Evolutionary conservation across 2,888 invertebrate species (phyloP).

Genomic region (Diaprepes abbreviatus): DNA sequence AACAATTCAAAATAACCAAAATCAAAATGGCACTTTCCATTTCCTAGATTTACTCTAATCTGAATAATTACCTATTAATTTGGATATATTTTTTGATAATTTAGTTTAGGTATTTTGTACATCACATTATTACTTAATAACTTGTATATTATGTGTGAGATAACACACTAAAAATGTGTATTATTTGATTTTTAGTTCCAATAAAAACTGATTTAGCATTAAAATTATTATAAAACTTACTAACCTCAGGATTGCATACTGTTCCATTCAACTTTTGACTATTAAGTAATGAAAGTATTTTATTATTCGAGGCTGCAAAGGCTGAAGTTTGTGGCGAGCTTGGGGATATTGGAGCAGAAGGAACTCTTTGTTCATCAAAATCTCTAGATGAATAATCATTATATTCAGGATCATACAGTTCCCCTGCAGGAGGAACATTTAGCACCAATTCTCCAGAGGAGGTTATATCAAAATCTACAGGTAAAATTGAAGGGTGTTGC

Average conservation of each 20-base stretch:
- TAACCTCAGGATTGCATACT: constrained; percentile 83
- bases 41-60: too few species aligned
- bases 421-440: constrained; percentile 74
- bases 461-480: constrained; percentile 93
- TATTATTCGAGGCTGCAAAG: constrained; percentile 84
- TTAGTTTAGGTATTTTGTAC: too few species aligned
- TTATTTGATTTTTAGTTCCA: too few species aligned
- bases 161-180: too few species aligned
- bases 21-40: too few species aligned
- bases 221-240: too few species aligned
- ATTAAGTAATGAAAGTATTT: constrained; percentile 85
- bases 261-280: constrained; percentile 68
- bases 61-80: too few species aligned
- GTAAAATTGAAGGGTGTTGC: constrained; percentile 92
- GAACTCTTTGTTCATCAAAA: constrained; percentile 84
- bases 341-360: constrained; percentile 81
- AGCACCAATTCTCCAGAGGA: constrained; percentile 79
- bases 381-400: constrained; percentile 70
- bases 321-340: constrained; percentile 79
- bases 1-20: too few species aligned
- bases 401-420: constrained; percentile 72
- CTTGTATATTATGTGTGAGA: too few species aligned
- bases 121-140: too few species aligned
- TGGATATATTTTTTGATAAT: too few species aligned
- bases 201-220: too few species aligned